Conservation (phyloP, 2,888 invertebrate species). For the Tinea trinotella region DNA sequence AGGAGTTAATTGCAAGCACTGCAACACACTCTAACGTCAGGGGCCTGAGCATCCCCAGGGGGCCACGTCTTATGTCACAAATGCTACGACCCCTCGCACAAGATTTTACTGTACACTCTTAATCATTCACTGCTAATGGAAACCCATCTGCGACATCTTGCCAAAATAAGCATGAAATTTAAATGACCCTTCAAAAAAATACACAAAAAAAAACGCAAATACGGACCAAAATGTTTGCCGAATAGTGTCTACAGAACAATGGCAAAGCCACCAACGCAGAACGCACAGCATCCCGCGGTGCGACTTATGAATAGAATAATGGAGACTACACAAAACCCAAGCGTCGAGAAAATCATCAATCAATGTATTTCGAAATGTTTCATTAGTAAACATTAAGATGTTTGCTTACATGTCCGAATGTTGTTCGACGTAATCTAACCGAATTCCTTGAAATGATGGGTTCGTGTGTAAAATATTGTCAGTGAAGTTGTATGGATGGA, state of each 20-base stretch:
- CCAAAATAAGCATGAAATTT: constrained; percentile 65
- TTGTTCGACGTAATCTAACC: constrained; percentile 50
- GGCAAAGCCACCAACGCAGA: constrained; percentile 64
- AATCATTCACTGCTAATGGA: constrained; percentile 66
- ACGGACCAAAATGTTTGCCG: constrained; percentile 50
- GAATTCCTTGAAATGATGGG: constrained; percentile 60
- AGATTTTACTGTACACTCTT: constrained; percentile 38
- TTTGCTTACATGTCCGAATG: constrained; percentile 68
- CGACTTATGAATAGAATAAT: constrained; percentile 65
- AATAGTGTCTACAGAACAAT: constrained; percentile 56
- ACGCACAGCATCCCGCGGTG: constrained; percentile 51
- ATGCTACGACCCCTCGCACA: constrained; percentile 25
- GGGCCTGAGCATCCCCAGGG: constrained; percentile 41
- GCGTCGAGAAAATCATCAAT: constrained; percentile 58
- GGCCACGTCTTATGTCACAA: constrained; percentile 23
- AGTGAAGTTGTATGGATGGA: constrained; percentile 38
- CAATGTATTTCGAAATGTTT: constrained; percentile 68
- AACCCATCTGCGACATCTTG: constrained; percentile 44
- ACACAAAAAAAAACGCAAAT: constrained; percentile 44
- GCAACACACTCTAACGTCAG: constrained; percentile 50
- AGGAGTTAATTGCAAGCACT: constrained; percentile 66
- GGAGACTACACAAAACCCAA: constrained; percentile 55
- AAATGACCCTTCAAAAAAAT: constrained; percentile 50
- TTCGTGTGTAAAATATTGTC: constrained; percentile 48
- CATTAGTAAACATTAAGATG: constrained; percentile 73